phyloP scores from a whole-genome alignment of 1,140 invertebrate species.

The Ruditapes philippinarum region DNA sequence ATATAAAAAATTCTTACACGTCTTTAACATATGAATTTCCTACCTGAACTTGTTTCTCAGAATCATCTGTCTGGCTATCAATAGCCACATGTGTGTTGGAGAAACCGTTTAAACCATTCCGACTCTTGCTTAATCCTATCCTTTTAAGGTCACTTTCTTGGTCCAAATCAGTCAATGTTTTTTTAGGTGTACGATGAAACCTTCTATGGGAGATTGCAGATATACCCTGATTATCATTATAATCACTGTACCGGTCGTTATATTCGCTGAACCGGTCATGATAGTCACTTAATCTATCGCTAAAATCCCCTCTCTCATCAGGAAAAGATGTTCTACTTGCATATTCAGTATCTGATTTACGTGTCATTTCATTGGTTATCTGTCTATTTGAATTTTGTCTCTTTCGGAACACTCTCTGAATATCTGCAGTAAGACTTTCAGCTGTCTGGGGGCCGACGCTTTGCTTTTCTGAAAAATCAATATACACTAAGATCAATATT shows the following conservation, averaged over 20 bases:
- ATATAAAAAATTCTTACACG: no score
- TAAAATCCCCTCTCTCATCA: background rate
- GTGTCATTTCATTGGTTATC: background rate
- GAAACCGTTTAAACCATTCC: background rate
- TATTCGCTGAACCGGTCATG: background rate
- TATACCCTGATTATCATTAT: background rate
- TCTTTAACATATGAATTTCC: background rate
- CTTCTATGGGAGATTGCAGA: constrained; percentile 6
- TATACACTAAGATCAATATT: no score
- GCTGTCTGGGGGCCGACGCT: background rate
- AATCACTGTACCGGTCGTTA: background rate
- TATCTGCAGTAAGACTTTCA: background rate
- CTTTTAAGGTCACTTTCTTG: background rate
- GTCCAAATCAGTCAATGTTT: background rate
- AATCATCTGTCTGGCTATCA: background rate
- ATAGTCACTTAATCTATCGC: background rate
- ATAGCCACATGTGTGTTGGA: background rate
- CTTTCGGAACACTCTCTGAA: background rate
- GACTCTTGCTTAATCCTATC: background rate
- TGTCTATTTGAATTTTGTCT: background rate
- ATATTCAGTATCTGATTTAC: constrained; percentile 3
- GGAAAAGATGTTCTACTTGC: background rate
- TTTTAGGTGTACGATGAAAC: background rate
- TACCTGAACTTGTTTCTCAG: background rate
- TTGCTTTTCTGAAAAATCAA: background rate